Evolutionary conservation across 2,888 invertebrate species (phyloP).

Genomic region (Syritta pipiens): DNA sequence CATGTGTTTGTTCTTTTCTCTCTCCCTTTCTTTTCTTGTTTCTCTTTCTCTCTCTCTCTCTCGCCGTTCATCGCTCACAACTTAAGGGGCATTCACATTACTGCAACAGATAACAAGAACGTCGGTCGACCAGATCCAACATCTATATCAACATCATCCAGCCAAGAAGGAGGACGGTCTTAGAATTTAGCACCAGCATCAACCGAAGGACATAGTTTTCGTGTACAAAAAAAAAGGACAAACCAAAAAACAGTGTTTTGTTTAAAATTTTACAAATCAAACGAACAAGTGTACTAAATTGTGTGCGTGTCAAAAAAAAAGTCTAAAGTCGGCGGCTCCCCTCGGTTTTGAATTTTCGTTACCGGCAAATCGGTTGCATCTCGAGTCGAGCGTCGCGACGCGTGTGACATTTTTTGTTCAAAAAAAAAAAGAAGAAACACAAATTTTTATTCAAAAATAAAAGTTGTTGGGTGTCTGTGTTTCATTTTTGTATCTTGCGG

Average conservation of each 20-base stretch:
- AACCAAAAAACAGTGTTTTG: not conserved
- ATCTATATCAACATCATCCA: slow-evolving; percentile 39
- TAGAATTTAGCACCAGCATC: not conserved
- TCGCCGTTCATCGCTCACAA: not conserved
- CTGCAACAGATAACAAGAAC: slow-evolving; percentile 63
- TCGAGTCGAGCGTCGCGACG: not conserved
- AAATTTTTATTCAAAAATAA: too few relatives aligned
- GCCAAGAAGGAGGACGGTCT: slow-evolving; percentile 38
- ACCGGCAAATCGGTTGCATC: slow-evolving; percentile 55
- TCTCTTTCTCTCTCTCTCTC: slow-evolving; percentile 17
- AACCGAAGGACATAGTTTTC: not conserved
- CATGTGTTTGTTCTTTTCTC: slow-evolving; percentile 34
- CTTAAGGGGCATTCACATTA: slow-evolving; percentile 64
- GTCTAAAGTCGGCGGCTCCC: too few relatives aligned
- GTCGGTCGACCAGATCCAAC: slow-evolving; percentile 12
- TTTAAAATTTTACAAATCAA: not conserved
- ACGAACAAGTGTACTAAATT: slow-evolving; percentile 1
- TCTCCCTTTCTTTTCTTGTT: slow-evolving; percentile 23
- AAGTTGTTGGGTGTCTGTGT: too few relatives aligned
- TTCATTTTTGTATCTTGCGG: not conserved
- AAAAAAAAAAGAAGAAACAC: too few relatives aligned
- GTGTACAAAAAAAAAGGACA: not conserved
- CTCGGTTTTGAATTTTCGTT: slow-evolving; percentile 37
- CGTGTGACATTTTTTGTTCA: not conserved
- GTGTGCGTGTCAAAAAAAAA: slow-evolving; percentile 54